Evolutionary conservation across 2,113 vertebrate genomes (phyloP).

Genomic region (Xenus cinereus): DNA sequence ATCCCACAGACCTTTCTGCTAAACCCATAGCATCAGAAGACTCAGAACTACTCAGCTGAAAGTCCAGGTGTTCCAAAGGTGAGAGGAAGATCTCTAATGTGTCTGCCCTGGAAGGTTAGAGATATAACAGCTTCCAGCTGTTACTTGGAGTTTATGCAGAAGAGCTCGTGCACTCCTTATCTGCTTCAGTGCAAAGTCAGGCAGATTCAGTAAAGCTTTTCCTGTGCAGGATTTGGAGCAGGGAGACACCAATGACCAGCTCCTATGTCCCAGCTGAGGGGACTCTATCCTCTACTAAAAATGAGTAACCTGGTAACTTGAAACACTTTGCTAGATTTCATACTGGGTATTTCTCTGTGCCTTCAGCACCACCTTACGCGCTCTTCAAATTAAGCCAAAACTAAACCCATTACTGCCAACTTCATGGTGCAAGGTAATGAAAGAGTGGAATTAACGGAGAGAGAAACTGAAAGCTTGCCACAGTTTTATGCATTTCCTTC

Average conservation of each 20-base stretch:
- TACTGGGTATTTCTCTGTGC: not conserved
- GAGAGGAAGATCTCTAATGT: not conserved
- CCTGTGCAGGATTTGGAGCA: not conserved
- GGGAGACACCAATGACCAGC: not conserved
- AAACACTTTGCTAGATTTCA: not conserved
- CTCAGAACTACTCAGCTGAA: not conserved
- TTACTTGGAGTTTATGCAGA: not conserved
- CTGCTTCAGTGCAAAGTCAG: not conserved
- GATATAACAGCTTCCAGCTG: not conserved
- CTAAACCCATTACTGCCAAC: not conserved
- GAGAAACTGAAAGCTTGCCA: not conserved
- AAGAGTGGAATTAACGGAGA: not conserved
- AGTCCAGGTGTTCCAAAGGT: not conserved
- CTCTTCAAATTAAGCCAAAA: not conserved
- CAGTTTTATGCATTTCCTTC: not conserved
- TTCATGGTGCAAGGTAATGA: not conserved
- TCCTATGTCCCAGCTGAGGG: not conserved
- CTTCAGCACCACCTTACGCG: not conserved
- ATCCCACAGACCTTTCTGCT: not conserved
- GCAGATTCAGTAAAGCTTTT: not conserved
- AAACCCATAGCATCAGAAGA: not conserved
- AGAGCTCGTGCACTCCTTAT: not conserved
- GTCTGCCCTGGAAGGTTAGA: not conserved
- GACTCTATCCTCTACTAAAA: not conserved
- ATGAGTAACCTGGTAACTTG: not conserved